Evolutionary conservation across 1,140 invertebrate species (phyloP).

Genomic region (Listronotus bonariensis): DNA sequence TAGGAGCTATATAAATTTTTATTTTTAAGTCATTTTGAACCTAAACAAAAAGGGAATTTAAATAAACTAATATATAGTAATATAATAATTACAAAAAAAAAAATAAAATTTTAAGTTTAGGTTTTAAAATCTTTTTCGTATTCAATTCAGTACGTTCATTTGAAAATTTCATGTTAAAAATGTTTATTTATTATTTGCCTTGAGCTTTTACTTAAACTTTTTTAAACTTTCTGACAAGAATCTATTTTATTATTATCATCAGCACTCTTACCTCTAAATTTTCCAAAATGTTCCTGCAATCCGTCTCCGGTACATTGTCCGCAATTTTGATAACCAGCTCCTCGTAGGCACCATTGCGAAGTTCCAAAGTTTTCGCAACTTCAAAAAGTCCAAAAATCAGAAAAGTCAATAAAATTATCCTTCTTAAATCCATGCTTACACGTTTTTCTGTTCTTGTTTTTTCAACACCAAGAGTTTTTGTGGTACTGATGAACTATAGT

Average conservation of each 20-base stretch:
- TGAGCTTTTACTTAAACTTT: no score
- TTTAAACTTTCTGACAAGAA: no score
- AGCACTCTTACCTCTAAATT: slow-evolving; percentile 53
- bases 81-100: no score
- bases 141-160: no score
- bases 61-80: no score
- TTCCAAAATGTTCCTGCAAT: slow-evolving; percentile 51
- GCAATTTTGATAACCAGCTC: slow-evolving; percentile 52
- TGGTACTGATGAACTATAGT: background rate
- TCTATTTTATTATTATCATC: background rate
- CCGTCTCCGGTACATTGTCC: slow-evolving; percentile 51
- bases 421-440: background rate
- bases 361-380: slow-evolving; percentile 38
- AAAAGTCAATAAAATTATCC: background rate
- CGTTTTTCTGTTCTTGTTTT: background rate
- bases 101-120: no score
- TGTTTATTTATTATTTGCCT: no score
- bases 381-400: slow-evolving; percentile 17
- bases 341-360: slow-evolving; percentile 54
- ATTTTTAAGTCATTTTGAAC: no score
- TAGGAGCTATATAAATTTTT: no score
- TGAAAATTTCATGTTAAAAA: no score
- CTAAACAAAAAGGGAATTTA: no score
- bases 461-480: background rate
- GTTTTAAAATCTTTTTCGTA: no score